Evolutionary conservation across 2,888 invertebrate species (phyloP).

Genomic region (Ormyrus nitidulus): DNA sequence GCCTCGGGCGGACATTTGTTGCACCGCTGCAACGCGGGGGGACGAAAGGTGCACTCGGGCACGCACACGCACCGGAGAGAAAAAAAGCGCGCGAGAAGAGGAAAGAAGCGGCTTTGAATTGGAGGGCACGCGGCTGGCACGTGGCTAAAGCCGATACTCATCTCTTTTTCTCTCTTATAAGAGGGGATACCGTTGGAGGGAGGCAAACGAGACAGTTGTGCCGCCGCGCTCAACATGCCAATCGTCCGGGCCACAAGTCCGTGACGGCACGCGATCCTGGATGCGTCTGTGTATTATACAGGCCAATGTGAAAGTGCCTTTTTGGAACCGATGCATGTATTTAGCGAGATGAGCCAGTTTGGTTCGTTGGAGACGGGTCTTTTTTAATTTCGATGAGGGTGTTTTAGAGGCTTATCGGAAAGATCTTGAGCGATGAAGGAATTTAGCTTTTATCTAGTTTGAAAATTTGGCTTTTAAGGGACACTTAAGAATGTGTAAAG

Average conservation of each 20-base stretch:
- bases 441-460: no score
- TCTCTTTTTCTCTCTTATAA: constrained; percentile 26
- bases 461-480: no score
- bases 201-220: constrained; percentile 37
- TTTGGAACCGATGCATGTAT: no score
- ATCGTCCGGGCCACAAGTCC: constrained; percentile 59
- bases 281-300: constrained; percentile 34
- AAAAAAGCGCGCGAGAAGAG: constrained; percentile 9
- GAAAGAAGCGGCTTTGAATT: constrained; percentile 2
- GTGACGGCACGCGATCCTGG: constrained; percentile 61
- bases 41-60: constrained; percentile 31
- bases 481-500: background rate
- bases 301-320: no score
- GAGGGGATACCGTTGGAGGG: background rate
- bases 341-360: no score
- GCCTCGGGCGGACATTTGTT: constrained; percentile 27
- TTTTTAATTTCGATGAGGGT: no score
- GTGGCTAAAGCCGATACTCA: constrained; percentile 53
- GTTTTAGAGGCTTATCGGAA: no score
- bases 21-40: constrained; percentile 4
- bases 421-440: no score
- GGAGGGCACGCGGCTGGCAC: constrained; percentile 46
- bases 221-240: constrained; percentile 20
- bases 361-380: no score
- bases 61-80: no score